phyloP scores from a whole-genome alignment of 2,888 invertebrate genomes.

The Orthosia cruda region DNA sequence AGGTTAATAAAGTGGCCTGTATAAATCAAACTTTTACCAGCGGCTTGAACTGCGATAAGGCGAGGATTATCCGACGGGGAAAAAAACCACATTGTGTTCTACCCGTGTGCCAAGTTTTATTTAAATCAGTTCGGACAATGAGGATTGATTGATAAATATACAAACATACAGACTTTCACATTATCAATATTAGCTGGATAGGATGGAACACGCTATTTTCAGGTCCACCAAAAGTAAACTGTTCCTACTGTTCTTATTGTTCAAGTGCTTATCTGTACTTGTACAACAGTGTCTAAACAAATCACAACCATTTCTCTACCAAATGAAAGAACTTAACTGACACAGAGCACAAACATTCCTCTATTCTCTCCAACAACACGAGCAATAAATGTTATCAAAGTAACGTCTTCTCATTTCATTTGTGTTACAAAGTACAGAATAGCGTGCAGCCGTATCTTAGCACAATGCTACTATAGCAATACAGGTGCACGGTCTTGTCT shows the following conservation, averaged over 20 bases:
- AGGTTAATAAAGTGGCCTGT: no score
- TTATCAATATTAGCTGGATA: no score
- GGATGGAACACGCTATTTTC: no score
- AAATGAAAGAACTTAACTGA: not conserved
- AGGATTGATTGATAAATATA: no score
- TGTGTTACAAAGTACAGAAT: slow-evolving; percentile 64
- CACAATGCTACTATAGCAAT: slow-evolving; percentile 53
- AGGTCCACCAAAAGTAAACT: not conserved
- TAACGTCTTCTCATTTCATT: slow-evolving; percentile 62
- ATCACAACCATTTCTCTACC: not conserved
- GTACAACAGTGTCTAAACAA: slow-evolving; percentile 1
- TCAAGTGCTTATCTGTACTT: not conserved
- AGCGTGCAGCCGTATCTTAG: slow-evolving; percentile 59
- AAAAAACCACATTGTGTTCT: no score
- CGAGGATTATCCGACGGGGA: no score
- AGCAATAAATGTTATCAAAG: slow-evolving; percentile 60
- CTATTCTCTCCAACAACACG: slow-evolving; percentile 45
- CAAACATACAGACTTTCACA: no score
- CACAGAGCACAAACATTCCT: slow-evolving; percentile 26
- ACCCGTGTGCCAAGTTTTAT: no score
- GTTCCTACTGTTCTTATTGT: not conserved
- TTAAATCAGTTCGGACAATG: no score
- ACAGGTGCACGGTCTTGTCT: slow-evolving; percentile 74
- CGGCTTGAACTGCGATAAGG: no score
- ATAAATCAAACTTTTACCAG: no score